These are phyloP conservation scores for Saccostrea cuccullata DNA, from an alignment of 1,140 invertebrate species.

Conservation along the genomic window DNA sequence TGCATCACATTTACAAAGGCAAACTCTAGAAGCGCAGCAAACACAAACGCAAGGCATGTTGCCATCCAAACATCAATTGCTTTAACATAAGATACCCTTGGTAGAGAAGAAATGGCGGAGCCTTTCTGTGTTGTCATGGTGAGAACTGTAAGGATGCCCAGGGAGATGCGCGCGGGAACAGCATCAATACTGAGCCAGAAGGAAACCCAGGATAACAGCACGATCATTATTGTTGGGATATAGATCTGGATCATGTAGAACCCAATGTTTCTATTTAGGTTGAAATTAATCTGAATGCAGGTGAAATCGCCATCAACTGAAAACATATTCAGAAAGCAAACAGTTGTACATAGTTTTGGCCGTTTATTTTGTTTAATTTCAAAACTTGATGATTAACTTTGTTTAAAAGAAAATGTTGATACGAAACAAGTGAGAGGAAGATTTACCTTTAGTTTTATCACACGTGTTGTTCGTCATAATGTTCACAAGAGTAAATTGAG, in stretches of 20 bases:
- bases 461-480: conserved; percentile 13
- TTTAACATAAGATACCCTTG: conserved; percentile 84
- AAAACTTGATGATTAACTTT: too few species aligned
- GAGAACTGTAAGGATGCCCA: conserved; percentile 70
- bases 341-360: not conserved
- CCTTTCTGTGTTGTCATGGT: conserved; percentile 68
- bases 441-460: not conserved
- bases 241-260: conserved; percentile 96
- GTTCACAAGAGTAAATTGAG: conserved; percentile 43
- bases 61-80: conserved; percentile 93
- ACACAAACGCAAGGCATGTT: conserved; percentile 92
- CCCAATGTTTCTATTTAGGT: conserved; percentile 91
- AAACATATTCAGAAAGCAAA: not conserved
- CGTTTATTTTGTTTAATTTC: too few species aligned
- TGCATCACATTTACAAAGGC: conserved; percentile 83
- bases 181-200: conserved; percentile 85
- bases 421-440: not conserved
- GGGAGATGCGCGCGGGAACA: conserved; percentile 78
- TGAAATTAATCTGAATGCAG: conserved; percentile 88
- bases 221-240: conserved; percentile 94
- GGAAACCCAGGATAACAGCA: conserved; percentile 92
- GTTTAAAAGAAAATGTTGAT: not conserved
- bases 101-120: conserved; percentile 61
- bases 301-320: conserved; percentile 54
- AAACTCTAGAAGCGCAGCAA: conserved; percentile 90